Base-by-base conservation (phyloP, 2,797 vertebrate genomes). In the Alca torda region DNA sequence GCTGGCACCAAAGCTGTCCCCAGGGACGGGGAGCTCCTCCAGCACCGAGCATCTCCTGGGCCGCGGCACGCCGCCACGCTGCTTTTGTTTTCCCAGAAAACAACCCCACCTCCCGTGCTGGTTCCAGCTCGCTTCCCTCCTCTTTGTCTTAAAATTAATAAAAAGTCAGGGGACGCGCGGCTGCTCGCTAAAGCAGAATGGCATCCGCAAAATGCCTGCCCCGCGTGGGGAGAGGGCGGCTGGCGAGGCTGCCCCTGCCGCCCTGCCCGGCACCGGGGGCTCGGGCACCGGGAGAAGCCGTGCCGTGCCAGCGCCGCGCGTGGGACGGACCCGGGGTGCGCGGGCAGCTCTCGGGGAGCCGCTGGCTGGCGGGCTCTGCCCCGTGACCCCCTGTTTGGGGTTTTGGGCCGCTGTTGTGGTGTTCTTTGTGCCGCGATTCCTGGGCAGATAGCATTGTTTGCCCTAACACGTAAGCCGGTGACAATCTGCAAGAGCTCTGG, bases 391-490 rank as follows among this genome's bases (percentile, higher is more conserved):
- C 4, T 87, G 90, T 96, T 94, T 90, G 93, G 96, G 94, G 77
- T 84, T 84, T 68, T 2, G 80, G 93, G 90, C 56, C 1, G 16
- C 95, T 65, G 91, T 85, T 90, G 95, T 69, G 95, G 90, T 93
- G 93, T 92, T 93, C 90, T 54, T 21, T 48, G 91, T 53, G 91
- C 91, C 7, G 80, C 4, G 96, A 97, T 96, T 53, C 84, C 91
- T 5, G 74, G 59, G 75, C 87, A 75, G 96, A 96, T 96, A 97
- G 95, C 95, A 92, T 96, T 96, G 93, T 96, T 97, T 96, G 95
- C 87, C 60, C 92, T 94, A 96, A 96, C 95, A 92, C 77, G 93
- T 93, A 80, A 96, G 95, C 92, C 41, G 33, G 93, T 92, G 92
- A 93, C 91, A 90, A 87, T 74, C 88, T 72, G 89, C 84, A 30